A percentile compares a stretch with the other conserved stretches of the same genome.
These are phyloP conservation scores for Sciurus carolinensis DNA, from an alignment of 2,797 vertebrate species.

Conservation along the genomic window DNA sequence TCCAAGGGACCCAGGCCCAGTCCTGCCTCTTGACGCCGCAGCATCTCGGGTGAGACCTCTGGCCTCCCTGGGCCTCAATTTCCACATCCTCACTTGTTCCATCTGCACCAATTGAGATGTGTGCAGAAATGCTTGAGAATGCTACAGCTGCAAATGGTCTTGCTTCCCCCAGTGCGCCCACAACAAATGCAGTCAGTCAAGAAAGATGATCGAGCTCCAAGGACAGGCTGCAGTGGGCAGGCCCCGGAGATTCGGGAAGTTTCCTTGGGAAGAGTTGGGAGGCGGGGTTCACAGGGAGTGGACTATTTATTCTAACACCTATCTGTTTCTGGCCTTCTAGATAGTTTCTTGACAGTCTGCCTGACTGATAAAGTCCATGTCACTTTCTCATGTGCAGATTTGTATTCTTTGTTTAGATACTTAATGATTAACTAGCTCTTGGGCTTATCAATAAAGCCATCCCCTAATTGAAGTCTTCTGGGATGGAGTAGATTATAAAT, in stretches of 20 bases:
- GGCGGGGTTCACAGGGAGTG: no score
- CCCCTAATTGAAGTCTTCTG: conserved; percentile 66
- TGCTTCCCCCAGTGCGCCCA: background rate
- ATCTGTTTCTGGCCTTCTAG: background rate
- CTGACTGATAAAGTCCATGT: background rate
- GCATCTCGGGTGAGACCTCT: background rate
- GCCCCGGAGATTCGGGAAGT: fast-evolving
- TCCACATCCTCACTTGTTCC: background rate
- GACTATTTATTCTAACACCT: background rate
- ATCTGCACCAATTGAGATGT: background rate
- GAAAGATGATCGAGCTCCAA: background rate
- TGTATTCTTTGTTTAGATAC: conserved; percentile 69
- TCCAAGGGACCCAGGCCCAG: no score
- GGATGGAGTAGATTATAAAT: conserved; percentile 69
- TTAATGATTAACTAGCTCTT: conserved; percentile 58
- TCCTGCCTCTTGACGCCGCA: background rate
- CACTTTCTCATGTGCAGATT: conserved; percentile 58
- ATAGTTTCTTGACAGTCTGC: conserved; percentile 36
- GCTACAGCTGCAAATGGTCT: background rate
- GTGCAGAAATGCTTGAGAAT: background rate
- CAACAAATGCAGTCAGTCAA: background rate
- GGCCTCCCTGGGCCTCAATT: background rate
- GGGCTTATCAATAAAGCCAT: conserved; percentile 72
- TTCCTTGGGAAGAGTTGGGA: background rate
- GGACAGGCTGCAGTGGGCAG: no score